Evolutionary conservation across 2,888 invertebrate genomes (phyloP), one percentile per base, ranked within the genome.

Genomic region (Strigamia crassipes): DNA sequence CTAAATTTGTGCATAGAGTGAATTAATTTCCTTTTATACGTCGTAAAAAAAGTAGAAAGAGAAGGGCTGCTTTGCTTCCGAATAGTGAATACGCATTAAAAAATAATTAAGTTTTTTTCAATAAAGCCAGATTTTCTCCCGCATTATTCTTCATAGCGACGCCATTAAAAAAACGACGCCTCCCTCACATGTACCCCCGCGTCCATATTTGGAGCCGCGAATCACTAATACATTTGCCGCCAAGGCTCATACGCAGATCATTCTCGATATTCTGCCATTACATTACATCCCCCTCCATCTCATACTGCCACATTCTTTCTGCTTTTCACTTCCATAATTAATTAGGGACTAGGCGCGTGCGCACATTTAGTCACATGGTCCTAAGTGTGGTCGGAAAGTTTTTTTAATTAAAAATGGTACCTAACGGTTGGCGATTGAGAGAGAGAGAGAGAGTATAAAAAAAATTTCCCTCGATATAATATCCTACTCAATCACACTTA

Each of bases 31-130:
- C 23, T 61, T 61, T 61, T 21, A 61, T 61, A 61, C 61, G 61
- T 61, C 61, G 61, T 61, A 61, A 61, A 61, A 61, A 61, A 61
- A 51, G 61, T 23, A 1, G 61, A 61, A 46, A 46, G 61, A 23
- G 61, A 61, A 61, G 61, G 61, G 61, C 61, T 61, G 61, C 23
- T 21, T 18, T 61, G n/a, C 61, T 18, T 61, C 18, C 61, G 61
- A 61, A 61, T 61, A 61, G 61, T 61, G 61, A 61, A 61, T 61
- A 61, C 61, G 61, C 61, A 61, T 61, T 61, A 61, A 61, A 61
- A 61, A 61, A 61, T 61, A 61, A 61, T 61, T 61, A 61, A 61
- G 61, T 61, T 61, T 61, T 56, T 61, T 61, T 23, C 61, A 61
- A 61, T 61, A 61, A 61, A 61, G 61, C 61, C 21, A 61, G 61